A percentile compares a stretch with the other conserved stretches of the same genome.
Conservation (phyloP, 1,140 invertebrate species). For the Drosophila nigrodunni region DNA sequence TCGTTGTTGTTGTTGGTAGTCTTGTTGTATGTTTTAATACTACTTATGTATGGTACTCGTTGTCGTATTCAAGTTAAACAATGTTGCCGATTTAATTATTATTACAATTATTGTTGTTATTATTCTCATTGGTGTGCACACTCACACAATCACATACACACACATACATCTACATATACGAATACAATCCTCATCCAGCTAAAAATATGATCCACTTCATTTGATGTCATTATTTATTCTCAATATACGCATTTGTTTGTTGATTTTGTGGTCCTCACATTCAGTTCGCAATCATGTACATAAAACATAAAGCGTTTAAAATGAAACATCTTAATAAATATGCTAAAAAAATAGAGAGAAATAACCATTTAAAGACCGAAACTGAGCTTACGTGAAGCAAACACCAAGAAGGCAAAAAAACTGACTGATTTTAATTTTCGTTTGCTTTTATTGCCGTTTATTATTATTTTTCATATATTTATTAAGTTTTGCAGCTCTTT, state of each 20-base stretch:
- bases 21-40: slow-evolving; percentile 64
- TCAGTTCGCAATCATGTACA: slow-evolving; percentile 9
- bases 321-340: slow-evolving; percentile 26
- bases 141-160: slow-evolving; percentile 24
- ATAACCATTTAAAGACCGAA: slow-evolving; percentile 23
- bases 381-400: slow-evolving; percentile 66
- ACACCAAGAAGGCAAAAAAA: slow-evolving; percentile 35
- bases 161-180: slow-evolving; percentile 31
- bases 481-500: slow-evolving; percentile 1
- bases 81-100: slow-evolving; percentile 65
- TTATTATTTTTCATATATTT: neutral
- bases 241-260: slow-evolving; percentile 25
- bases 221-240: slow-evolving; percentile 38
- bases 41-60: slow-evolving; percentile 65
- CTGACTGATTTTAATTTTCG: slow-evolving; percentile 17
- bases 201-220: slow-evolving; percentile 55
- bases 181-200: slow-evolving; percentile 23
- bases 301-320: slow-evolving; percentile 13
- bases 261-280: slow-evolving; percentile 17
- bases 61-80: slow-evolving; percentile 66
- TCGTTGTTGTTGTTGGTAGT: slow-evolving; percentile 61
- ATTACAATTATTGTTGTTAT: slow-evolving; percentile 51
- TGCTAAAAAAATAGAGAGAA: slow-evolving; percentile 21
- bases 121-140: slow-evolving; percentile 75
- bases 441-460: neutral